Percentiles rank a stretch among this genome's conserved stretches.
These are phyloP conservation scores for Cyclura pinguis DNA, from an alignment of 2,797 vertebrate genomes.

Conservation along the genomic window DNA sequence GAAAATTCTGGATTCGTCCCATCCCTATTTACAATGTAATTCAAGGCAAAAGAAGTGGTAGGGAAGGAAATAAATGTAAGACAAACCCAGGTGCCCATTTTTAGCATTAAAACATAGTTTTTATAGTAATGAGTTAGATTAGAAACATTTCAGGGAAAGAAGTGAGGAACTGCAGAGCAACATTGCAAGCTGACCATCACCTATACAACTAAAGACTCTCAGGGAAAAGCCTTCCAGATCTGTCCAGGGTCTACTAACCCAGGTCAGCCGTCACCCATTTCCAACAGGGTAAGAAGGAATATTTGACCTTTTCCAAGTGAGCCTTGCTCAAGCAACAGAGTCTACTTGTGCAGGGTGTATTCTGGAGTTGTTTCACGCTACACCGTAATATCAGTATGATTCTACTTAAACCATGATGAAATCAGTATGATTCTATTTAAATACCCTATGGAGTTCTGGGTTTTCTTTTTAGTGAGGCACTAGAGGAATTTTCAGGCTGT, in stretches of 20 bases:
- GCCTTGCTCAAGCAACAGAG: neutral
- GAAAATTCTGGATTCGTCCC: too few species aligned
- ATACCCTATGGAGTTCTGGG: neutral
- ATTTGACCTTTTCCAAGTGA: neutral
- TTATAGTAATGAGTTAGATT: neutral
- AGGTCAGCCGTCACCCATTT: neutral
- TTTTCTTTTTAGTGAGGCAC: neutral
- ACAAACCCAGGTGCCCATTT: neutral
- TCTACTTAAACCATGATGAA: too few species aligned
- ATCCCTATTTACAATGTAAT: neutral
- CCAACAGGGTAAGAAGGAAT: too few species aligned
- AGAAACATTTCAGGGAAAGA: neutral
- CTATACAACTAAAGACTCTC: neutral
- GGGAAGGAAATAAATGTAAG: neutral
- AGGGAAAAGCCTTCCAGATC: neutral
- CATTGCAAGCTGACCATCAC: neutral
- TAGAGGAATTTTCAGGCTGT: neutral
- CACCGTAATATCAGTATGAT: too few species aligned
- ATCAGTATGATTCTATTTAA: too few species aligned
- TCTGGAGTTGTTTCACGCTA: neutral
- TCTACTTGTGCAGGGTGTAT: neutral
- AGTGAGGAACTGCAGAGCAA: neutral
- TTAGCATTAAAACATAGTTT: neutral
- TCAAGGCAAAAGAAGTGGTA: neutral
- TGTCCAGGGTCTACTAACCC: neutral